Evolutionary conservation across 2,113 vertebrate genomes (phyloP).

Genomic region (Holacanthus passer): DNA sequence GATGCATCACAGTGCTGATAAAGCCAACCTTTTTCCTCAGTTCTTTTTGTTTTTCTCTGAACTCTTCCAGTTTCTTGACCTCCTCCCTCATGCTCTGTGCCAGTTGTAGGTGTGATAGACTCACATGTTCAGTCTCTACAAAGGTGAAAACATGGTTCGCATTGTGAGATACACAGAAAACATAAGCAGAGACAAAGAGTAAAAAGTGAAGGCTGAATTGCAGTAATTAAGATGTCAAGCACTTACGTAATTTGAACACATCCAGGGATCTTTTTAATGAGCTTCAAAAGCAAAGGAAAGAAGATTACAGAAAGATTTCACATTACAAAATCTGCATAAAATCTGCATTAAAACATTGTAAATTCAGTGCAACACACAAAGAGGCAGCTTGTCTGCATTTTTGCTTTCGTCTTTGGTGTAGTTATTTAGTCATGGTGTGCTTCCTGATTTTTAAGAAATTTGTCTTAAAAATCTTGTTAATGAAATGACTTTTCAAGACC

Average conservation of each 20-base stretch:
- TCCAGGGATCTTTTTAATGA: conserved; percentile 93
- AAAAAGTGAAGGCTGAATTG: not conserved
- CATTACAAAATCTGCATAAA: not conserved
- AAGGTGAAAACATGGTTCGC: not conserved
- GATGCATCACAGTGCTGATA: not conserved
- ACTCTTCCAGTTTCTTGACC: conserved; percentile 94
- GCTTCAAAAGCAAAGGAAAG: conserved; percentile 80
- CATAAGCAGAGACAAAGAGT: not conserved
- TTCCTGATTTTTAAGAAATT: too few species aligned
- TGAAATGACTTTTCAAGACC: not conserved
- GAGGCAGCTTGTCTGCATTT: too few species aligned
- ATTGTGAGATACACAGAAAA: not conserved
- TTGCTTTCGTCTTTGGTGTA: too few species aligned
- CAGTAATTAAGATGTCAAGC: not conserved
- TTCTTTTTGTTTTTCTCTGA: conserved; percentile 93
- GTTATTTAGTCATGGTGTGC: too few species aligned
- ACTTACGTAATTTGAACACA: conserved; percentile 95
- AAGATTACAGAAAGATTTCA: not conserved
- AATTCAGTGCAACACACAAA: not conserved
- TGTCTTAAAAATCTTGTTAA: too few species aligned
- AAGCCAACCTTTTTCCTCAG: conserved; percentile 89
- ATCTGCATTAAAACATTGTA: not conserved
- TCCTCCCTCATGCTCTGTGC: conserved; percentile 92
- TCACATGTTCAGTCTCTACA: conserved; percentile 89
- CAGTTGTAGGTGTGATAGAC: conserved; percentile 91